phyloP scores from a whole-genome alignment of 2,113 vertebrate genomes.

The Lasiurus borealis region DNA sequence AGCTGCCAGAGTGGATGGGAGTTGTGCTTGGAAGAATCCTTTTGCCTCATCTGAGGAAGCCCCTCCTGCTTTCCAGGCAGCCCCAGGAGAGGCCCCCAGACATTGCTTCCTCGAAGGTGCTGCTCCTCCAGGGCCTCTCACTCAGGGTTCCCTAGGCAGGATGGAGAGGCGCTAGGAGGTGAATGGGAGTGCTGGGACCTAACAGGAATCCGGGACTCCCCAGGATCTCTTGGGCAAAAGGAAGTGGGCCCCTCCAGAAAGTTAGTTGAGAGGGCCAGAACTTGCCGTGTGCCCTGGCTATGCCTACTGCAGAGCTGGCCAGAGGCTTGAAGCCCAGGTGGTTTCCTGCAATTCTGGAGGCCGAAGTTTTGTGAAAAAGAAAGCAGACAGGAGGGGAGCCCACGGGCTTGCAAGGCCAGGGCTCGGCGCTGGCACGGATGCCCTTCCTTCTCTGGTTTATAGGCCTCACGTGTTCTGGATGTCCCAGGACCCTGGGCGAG shows the following conservation, averaged over 20 bases:
- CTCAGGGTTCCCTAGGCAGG: neutral
- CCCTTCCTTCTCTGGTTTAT: too few relatives aligned
- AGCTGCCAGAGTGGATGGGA: accelerated
- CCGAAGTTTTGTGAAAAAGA: neutral
- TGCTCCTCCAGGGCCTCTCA: neutral
- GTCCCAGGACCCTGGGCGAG: neutral
- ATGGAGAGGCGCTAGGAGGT: neutral
- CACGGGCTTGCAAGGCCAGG: accelerated
- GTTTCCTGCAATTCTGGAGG: neutral
- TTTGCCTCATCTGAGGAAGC: neutral
- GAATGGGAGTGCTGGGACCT: accelerated
- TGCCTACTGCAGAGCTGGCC: neutral
- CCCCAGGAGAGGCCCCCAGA: neutral
- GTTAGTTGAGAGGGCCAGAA: neutral
- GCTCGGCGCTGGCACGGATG: accelerated
- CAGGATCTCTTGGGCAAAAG: neutral
- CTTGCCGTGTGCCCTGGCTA: neutral
- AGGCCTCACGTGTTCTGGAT: accelerated
- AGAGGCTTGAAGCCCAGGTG: accelerated
- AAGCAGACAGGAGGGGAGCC: neutral
- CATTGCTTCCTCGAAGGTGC: too few relatives aligned
- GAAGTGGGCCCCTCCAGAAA: neutral
- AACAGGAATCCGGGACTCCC: neutral
- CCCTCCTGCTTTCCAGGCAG: neutral
- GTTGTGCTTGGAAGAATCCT: neutral